Conservation (phyloP, 2,113 vertebrate genomes). For the Dasyurus viverrinus region DNA sequence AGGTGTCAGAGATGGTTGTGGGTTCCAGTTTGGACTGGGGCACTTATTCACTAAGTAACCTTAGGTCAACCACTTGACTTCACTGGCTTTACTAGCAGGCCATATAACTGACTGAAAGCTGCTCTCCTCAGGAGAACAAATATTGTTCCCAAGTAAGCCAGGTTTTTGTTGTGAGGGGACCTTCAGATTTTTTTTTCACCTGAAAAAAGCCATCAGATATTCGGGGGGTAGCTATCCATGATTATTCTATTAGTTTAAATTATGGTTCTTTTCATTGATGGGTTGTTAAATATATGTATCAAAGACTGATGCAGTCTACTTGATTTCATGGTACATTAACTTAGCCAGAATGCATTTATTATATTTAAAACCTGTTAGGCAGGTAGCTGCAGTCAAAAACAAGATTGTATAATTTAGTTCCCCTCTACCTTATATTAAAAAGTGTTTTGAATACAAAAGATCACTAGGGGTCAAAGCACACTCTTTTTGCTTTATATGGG, state of each 20-base stretch:
- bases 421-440: conserved; percentile 68
- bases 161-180: not conserved
- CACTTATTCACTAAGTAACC: conserved; percentile 70
- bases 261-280: conserved; percentile 72
- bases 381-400: conserved; percentile 72
- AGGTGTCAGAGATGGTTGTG: conserved; percentile 1
- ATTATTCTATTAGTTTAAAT: conserved; percentile 74
- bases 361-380: conserved; percentile 72
- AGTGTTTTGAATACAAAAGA: conserved; percentile 71
- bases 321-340: conserved; percentile 79
- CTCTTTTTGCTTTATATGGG: conserved; percentile 47
- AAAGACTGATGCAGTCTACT: conserved; percentile 70
- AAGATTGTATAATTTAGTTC: conserved; percentile 78
- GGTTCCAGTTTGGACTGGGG: conserved; percentile 15
- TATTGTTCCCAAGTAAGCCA: conserved; percentile 66
- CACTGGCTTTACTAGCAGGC: conserved; percentile 50
- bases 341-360: conserved; percentile 77
- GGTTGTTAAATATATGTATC: conserved; percentile 60
- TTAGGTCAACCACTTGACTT: conserved; percentile 73
- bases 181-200: conserved; percentile 40
- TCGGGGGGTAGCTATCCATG: conserved; percentile 56
- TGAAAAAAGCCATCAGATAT: conserved; percentile 53
- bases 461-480: conserved; percentile 72
- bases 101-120: conserved; percentile 74
- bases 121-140: conserved; percentile 58